These are phyloP conservation scores for Aleiodes leptofemur DNA, from an alignment of 2,888 invertebrate genomes.

Conservation along the genomic window DNA sequence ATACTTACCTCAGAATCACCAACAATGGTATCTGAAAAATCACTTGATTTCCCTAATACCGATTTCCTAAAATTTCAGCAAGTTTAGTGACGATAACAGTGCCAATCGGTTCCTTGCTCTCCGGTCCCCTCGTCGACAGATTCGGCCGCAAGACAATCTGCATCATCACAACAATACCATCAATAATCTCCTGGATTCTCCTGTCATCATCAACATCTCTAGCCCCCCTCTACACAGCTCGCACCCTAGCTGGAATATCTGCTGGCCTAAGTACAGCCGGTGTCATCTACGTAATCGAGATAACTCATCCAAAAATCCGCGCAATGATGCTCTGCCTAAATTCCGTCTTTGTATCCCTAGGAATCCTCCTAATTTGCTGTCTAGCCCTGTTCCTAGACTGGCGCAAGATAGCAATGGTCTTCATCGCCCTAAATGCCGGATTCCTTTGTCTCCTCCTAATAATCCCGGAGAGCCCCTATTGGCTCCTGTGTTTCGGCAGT, in stretches of 20 bases:
- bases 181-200: conserved; percentile 76
- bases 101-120: conserved; percentile 77
- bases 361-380: conserved; percentile 78
- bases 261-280: conserved; percentile 77
- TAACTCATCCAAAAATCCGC: conserved; percentile 77
- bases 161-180: conserved; percentile 75
- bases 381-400: conserved; percentile 76
- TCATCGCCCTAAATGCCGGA: conserved; percentile 69
- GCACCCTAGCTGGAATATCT: conserved; percentile 77
- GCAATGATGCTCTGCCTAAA: conserved; percentile 78
- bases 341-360: conserved; percentile 79
- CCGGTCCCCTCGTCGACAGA: conserved; percentile 78
- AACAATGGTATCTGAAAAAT: no score
- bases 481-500: conserved; percentile 76
- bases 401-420: conserved; percentile 76
- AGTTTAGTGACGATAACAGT: conserved; percentile 78
- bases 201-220: conserved; percentile 74
- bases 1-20: no score
- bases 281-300: conserved; percentile 79
- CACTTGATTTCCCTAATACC: not conserved
- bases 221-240: conserved; percentile 76
- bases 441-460: conserved; percentile 72
- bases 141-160: conserved; percentile 77
- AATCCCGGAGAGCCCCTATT: conserved; percentile 79
- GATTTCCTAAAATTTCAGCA: conserved; percentile 69